Conservation (phyloP, 2,113 vertebrate genomes). For the Canis aureus region DNA sequence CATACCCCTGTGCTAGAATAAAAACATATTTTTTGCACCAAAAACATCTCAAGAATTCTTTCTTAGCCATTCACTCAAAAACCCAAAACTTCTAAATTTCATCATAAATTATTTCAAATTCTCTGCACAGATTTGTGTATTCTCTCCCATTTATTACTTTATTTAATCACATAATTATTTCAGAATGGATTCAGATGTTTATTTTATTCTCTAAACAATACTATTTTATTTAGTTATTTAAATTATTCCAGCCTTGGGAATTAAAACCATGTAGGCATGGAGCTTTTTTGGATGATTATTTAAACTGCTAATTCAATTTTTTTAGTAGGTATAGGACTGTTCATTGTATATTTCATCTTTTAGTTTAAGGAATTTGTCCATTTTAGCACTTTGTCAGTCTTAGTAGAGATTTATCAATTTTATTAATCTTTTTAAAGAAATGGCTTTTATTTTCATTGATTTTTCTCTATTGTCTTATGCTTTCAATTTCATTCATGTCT, state of each 20-base stretch:
- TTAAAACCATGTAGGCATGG: neutral
- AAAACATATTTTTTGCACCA: neutral
- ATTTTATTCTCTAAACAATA: neutral
- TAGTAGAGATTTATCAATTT: neutral
- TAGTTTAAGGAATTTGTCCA: neutral
- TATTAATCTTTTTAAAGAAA: neutral
- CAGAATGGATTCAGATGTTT: neutral
- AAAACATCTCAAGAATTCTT: neutral
- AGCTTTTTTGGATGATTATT: neutral
- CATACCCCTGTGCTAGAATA: neutral
- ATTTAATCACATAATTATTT: constrained; percentile 23
- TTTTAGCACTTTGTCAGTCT: neutral
- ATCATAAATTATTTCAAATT: constrained; percentile 18
- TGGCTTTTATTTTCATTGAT: neutral
- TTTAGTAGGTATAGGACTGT: neutral
- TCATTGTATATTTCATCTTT: neutral
- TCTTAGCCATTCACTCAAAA: neutral
- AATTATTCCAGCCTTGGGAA: neutral
- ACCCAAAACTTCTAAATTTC: neutral
- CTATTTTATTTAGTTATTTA: neutral
- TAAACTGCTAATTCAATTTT: constrained; percentile 9
- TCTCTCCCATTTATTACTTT: neutral
- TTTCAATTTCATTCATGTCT: neutral
- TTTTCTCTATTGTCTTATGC: constrained; percentile 23
- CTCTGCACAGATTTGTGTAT: neutral